Evolutionary conservation across 2,113 vertebrate species (phyloP).

Genomic region (Xyliphius kryptos): DNA sequence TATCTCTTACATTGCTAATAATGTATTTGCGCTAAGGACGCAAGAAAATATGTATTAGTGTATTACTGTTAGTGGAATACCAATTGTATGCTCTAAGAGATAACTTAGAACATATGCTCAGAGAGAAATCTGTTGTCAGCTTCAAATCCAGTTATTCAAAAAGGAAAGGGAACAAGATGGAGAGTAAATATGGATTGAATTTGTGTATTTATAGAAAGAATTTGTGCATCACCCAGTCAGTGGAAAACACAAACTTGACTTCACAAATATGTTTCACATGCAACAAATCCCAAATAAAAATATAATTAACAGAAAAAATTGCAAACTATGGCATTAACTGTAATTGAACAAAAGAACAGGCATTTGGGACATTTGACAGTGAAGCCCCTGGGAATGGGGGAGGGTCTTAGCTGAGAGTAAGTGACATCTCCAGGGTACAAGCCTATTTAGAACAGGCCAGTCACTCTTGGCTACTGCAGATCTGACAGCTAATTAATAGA

Average conservation of each 20-base stretch:
- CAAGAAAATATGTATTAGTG: too few relatives aligned
- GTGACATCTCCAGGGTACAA: conserved; percentile 91
- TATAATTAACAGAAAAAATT: conserved; percentile 97
- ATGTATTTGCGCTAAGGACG: too few relatives aligned
- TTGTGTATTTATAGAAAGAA: conserved; percentile 95
- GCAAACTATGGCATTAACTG: conserved; percentile 98
- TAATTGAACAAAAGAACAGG: conserved; percentile 99
- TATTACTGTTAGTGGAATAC: too few relatives aligned
- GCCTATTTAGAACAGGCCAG: conserved; percentile 92
- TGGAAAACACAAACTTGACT: conserved; percentile 72
- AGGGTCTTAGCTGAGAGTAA: conserved; percentile 80
- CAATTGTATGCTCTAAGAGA: conserved; percentile 75
- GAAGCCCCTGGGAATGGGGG: conserved; percentile 86
- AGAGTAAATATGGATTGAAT: conserved; percentile 50
- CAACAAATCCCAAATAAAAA: conserved; percentile 97
- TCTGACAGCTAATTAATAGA: conserved; percentile 95
- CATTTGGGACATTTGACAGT: conserved; percentile 85
- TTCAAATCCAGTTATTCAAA: conserved; percentile 73
- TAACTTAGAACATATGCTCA: conserved; percentile 91
- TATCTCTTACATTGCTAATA: too few relatives aligned
- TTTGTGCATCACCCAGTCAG: conserved; percentile 82
- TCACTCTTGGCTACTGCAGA: conserved; percentile 79
- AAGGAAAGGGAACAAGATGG: conserved; percentile 6
- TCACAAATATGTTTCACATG: too few relatives aligned
- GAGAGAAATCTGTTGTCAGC: conserved; percentile 88